A percentile compares a stretch with the other conserved stretches of the same genome.
Conservation (phyloP, 2,888 invertebrate species). For the Agriopis leucophaearia region DNA sequence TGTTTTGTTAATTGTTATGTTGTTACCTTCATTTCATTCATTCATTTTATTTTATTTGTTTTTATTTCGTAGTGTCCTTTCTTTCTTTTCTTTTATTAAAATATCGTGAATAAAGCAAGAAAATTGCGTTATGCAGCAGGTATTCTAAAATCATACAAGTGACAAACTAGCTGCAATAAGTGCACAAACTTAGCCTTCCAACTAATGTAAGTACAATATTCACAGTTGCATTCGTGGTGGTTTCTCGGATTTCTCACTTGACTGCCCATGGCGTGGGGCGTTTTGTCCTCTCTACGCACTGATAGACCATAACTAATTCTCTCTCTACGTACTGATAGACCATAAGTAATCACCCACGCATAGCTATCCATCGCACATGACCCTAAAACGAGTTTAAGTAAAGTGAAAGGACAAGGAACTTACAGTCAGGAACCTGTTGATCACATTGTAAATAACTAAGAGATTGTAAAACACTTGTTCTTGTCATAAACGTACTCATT, state of each 20-base stretch:
- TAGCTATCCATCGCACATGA: slow-evolving; percentile 9
- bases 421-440: slow-evolving; percentile 12
- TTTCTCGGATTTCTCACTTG: slow-evolving; percentile 50
- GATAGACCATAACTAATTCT: slow-evolving; percentile 37
- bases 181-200: slow-evolving; percentile 5
- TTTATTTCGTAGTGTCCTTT: not conserved
- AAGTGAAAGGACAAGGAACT: slow-evolving; percentile 56
- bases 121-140: not conserved
- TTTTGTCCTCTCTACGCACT: slow-evolving; percentile 38
- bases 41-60: not conserved
- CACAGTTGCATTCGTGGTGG: slow-evolving; percentile 45
- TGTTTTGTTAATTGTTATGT: no score
- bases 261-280: slow-evolving; percentile 54
- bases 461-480: slow-evolving; percentile 6
- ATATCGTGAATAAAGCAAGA: not conserved
- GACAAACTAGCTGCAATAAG: slow-evolving; percentile 5
- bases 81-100: not conserved
- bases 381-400: slow-evolving; percentile 27
- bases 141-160: slow-evolving; percentile 13
- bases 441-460: slow-evolving; percentile 33
- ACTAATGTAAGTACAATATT: slow-evolving; percentile 17
- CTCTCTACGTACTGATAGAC: slow-evolving; percentile 28
- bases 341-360: slow-evolving; percentile 47
- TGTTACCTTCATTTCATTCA: not conserved
- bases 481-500: not conserved